phyloP scores from a whole-genome alignment of 2,888 invertebrate genomes.

The Ormyrus thymus region DNA sequence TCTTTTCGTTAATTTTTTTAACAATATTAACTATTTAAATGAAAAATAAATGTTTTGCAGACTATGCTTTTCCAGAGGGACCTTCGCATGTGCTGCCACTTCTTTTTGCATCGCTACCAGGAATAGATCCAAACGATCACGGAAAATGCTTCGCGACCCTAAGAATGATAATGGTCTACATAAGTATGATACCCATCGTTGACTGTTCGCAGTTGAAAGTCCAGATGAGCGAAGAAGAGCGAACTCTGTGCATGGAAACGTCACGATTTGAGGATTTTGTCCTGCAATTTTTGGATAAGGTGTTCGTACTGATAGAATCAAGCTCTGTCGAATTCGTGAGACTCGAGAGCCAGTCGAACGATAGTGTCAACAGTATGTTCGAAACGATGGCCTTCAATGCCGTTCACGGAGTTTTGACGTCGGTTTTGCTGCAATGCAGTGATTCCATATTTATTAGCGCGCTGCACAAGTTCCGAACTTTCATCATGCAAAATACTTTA shows the following conservation, averaged over 20 bases:
- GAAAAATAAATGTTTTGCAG: constrained; percentile 65
- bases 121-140: constrained; percentile 92
- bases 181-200: constrained; percentile 87
- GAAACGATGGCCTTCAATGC: constrained; percentile 85
- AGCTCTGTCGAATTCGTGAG: constrained; percentile 82
- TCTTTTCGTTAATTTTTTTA: not conserved
- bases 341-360: constrained; percentile 75
- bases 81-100: constrained; percentile 88
- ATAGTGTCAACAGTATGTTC: constrained; percentile 79
- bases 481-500: constrained; percentile 84
- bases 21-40: not conserved
- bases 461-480: constrained; percentile 84
- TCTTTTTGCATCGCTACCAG: constrained; percentile 88
- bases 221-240: constrained; percentile 87
- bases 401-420: constrained; percentile 79
- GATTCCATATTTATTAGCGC: constrained; percentile 80
- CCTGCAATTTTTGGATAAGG: constrained; percentile 87
- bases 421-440: constrained; percentile 84
- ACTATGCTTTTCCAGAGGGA: constrained; percentile 82
- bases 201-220: constrained; percentile 87
- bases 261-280: constrained; percentile 93
- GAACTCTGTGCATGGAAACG: constrained; percentile 85
- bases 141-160: constrained; percentile 85
- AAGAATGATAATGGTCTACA: constrained; percentile 85
- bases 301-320: constrained; percentile 84